Base-by-base conservation (phyloP, 2,888 invertebrate genomes). In the Caenorhabditis sp. region DNA sequence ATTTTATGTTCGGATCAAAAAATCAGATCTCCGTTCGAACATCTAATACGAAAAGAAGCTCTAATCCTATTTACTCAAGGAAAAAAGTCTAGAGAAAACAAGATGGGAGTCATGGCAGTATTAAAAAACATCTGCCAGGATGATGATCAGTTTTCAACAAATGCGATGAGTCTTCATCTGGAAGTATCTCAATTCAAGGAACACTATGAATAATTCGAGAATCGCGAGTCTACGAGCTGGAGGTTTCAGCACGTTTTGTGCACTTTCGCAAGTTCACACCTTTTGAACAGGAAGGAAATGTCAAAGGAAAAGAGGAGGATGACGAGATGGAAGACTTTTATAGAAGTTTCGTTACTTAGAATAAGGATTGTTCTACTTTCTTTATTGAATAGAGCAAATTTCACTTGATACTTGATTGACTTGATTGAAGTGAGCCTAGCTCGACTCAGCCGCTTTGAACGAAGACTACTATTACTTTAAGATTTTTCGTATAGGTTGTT, bases 201-300 rank as follows among this genome's bases (percentile, higher is more conserved):
- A 61, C 51, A 69, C 54, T 16, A 66, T 76, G 35, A 66, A 76
- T 76, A 76, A 76, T 68, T 76, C 51, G 61, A 61, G 69, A n/a
- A 41, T 26, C 61, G 47, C 12, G 61, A 51, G 44, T 49, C 38
- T n/a, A 19, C 26, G 58, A 47, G 49, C 26, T 51, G 26, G 41
- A 31, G 38, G n/a, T 24, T 12, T 58, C 26, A 16, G 69, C 77
- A 77, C 77, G 77, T 77, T 77, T 77, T 28, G 19, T 77, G 70
- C 35, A 70, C 70, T 70, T 63, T 70, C 24, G 28, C 44, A 22
- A 24, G 76, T 59, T 26, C 54, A 51, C 22, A 31, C 26, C 24
- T 51, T 22, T 12, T 31, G 19, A 72, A 44, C 7, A 59, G 61
- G 61, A 73, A 51, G 51, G 26, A 51, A 51, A 47, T 70, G 26